Percentiles rank a stretch among this genome's conserved stretches.
These are phyloP conservation scores for Caradrina kadenii DNA, from an alignment of 2,888 invertebrate genomes.

Conservation along the genomic window DNA sequence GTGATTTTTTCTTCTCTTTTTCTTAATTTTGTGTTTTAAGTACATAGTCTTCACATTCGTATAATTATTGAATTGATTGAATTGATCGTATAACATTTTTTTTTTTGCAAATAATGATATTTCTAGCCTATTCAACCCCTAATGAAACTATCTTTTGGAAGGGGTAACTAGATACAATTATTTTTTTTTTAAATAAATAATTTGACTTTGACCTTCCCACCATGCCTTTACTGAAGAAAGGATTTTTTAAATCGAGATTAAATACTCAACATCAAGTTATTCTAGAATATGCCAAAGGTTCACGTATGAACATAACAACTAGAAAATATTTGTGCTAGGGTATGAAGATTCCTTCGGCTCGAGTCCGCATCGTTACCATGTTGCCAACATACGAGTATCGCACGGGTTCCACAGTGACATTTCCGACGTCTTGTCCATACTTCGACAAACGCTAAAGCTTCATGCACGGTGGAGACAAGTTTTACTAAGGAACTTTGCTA, in stretches of 20 bases:
- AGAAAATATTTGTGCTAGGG: slow-evolving; percentile 30
- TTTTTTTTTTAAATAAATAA: too few species aligned
- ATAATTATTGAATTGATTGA: too few species aligned
- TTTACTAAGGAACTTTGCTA: not conserved
- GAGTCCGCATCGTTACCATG: slow-evolving; percentile 16
- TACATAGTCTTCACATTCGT: too few species aligned
- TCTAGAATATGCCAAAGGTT: not conserved
- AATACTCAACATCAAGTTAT: not conserved
- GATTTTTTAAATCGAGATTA: not conserved
- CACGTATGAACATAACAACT: slow-evolving; percentile 3
- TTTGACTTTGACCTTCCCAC: too few species aligned
- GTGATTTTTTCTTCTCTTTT: too few species aligned
- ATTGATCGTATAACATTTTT: too few species aligned
- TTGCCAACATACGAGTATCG: slow-evolving; percentile 25
- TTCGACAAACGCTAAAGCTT: slow-evolving; percentile 34
- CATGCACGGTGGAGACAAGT: slow-evolving; percentile 1
- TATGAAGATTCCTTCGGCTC: slow-evolving; percentile 37
- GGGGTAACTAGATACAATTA: too few species aligned
- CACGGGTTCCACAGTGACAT: slow-evolving; percentile 32
- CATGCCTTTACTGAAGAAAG: not conserved
- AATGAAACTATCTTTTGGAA: too few species aligned
- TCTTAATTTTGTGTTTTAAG: too few species aligned
- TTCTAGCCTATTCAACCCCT: too few species aligned
- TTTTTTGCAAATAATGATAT: too few species aligned
- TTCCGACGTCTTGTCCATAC: slow-evolving; percentile 52